Conservation (phyloP, 2,113 vertebrate genomes). For the Microcebus jonahi region DNA sequence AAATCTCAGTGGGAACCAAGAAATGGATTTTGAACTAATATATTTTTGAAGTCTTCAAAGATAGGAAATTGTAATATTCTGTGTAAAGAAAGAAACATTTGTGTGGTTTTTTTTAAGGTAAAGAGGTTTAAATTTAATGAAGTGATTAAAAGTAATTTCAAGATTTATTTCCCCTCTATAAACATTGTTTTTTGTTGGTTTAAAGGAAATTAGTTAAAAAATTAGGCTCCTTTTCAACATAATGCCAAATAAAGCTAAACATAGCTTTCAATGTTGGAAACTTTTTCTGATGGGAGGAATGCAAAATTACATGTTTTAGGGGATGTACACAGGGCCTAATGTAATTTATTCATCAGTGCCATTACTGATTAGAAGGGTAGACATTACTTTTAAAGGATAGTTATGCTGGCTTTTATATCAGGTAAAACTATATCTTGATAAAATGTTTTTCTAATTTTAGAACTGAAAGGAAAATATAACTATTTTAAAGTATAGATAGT, state of each 20-base stretch:
- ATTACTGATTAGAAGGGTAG: neutral
- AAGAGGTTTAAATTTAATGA: constrained; percentile 70
- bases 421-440: constrained; percentile 15
- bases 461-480: neutral
- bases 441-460: constrained; percentile 51
- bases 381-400: neutral
- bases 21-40: constrained; percentile 77
- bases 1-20: constrained; percentile 77
- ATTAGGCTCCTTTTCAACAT: constrained; percentile 49
- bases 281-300: constrained; percentile 42
- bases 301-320: neutral
- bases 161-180: constrained; percentile 67
- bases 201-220: constrained; percentile 66
- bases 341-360: neutral
- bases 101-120: constrained; percentile 45
- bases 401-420: constrained; percentile 22
- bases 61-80: constrained; percentile 64
- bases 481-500: constrained; percentile 21
- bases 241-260: constrained; percentile 12
- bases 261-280: neutral
- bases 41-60: constrained; percentile 70
- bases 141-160: constrained; percentile 75
- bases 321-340: neutral
- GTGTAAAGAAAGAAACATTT: constrained; percentile 34
- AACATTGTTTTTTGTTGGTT: constrained; percentile 49